These are phyloP conservation scores for Rhinogobius similis DNA, from an alignment of 2,113 vertebrate species.

Conservation along the genomic window DNA sequence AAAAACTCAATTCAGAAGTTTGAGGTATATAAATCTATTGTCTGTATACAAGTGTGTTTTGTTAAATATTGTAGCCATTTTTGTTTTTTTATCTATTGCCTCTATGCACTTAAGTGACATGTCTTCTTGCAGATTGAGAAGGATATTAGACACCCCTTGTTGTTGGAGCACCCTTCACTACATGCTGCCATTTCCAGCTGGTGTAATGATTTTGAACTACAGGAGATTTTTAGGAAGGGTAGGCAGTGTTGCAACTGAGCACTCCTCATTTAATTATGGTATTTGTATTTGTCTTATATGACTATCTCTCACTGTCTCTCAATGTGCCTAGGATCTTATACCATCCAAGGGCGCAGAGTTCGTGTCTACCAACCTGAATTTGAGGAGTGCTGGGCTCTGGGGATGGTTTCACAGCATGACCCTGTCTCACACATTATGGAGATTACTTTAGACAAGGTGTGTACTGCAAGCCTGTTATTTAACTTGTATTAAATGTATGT, in stretches of 20 bases:
- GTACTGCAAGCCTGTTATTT: slow-evolving; percentile 15
- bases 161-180: slow-evolving; percentile 86
- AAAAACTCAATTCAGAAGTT: slow-evolving; percentile 87
- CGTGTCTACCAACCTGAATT: slow-evolving; percentile 95
- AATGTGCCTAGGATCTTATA: slow-evolving; percentile 90
- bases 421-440: slow-evolving; percentile 92
- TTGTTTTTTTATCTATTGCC: background rate
- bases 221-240: slow-evolving; percentile 97
- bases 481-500: slow-evolving; percentile 9
- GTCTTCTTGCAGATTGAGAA: slow-evolving; percentile 83
- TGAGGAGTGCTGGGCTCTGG: slow-evolving; percentile 87
- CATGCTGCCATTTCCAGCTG: slow-evolving; percentile 88
- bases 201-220: slow-evolving; percentile 91
- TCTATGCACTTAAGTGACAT: slow-evolving; percentile 9
- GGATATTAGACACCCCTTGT: slow-evolving; percentile 83
- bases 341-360: slow-evolving; percentile 91
- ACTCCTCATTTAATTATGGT: background rate
- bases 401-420: slow-evolving; percentile 90
- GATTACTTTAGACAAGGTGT: slow-evolving; percentile 91
- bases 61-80: background rate
- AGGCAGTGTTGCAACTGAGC: slow-evolving; percentile 35
- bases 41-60: background rate
- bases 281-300: background rate
- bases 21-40: slow-evolving; percentile 80
- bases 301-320: background rate